phyloP scores from a whole-genome alignment of 2,113 vertebrate genomes.

The Campylorhamphus procurvoides region DNA sequence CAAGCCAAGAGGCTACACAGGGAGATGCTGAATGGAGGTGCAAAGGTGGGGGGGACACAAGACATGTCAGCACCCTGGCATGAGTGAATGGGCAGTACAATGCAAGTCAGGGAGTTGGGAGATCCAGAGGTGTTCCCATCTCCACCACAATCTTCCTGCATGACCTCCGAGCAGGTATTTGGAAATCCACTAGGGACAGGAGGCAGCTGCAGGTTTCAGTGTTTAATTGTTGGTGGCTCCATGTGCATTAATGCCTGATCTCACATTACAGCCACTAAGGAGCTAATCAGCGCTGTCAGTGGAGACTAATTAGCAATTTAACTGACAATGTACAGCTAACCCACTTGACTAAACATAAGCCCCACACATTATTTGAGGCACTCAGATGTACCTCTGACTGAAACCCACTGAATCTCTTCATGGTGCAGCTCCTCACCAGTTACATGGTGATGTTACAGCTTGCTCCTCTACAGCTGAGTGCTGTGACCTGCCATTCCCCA shows the following conservation, averaged over 20 bases:
- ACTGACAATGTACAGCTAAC: neutral
- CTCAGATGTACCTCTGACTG: neutral
- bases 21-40: neutral
- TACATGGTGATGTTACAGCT: neutral
- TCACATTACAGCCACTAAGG: neutral
- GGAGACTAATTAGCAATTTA: neutral
- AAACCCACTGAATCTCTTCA: neutral
- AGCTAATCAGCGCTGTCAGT: neutral
- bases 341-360: neutral
- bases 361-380: neutral
- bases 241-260: neutral
- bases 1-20: neutral
- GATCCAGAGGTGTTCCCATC: neutral
- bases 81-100: fast-evolving
- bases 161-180: neutral
- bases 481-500: neutral
- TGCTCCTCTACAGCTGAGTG: neutral
- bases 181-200: neutral
- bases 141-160: neutral
- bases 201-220: neutral
- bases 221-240: neutral
- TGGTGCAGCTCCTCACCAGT: neutral
- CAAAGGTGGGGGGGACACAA: neutral
- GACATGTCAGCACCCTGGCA: neutral
- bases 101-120: fast-evolving